Percentiles rank a stretch among this genome's conserved stretches.
phyloP scores from a whole-genome alignment of 2,797 vertebrate genomes.

The Melanotaenia boesemani region DNA sequence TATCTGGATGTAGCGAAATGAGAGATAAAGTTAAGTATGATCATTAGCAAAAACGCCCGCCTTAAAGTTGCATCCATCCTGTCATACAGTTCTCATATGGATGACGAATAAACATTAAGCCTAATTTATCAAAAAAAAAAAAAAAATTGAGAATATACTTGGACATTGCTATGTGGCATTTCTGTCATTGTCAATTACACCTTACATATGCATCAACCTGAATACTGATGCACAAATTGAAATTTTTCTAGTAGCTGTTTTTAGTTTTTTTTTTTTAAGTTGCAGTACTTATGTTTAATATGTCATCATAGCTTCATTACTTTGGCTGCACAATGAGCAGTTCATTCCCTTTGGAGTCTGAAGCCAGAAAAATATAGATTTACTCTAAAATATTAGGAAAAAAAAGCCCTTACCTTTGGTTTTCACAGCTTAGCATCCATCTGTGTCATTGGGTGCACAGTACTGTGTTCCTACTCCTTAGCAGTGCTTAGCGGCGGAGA shows the following conservation, averaged over 20 bases:
- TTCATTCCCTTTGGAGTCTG: slow-evolving; percentile 48
- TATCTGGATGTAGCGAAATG: neutral
- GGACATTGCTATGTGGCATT: neutral
- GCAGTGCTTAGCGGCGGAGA: slow-evolving; percentile 68
- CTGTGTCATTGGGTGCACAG: slow-evolving; percentile 63
- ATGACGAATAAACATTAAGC: slow-evolving; percentile 1
- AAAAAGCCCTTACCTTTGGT: slow-evolving; percentile 74
- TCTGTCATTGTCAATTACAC: neutral
- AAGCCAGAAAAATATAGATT: slow-evolving; percentile 50
- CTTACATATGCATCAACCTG: neutral
- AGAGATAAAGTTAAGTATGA: slow-evolving; percentile 37
- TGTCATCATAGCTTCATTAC: slow-evolving; percentile 41
- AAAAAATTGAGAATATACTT: neutral
- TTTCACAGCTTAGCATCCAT: slow-evolving; percentile 74
- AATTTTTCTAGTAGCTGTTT: slow-evolving; percentile 1
- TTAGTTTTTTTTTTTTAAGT: slow-evolving; percentile 41
- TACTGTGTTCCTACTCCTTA: slow-evolving; percentile 70
- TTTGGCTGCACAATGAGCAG: slow-evolving; percentile 43
- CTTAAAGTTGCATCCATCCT: slow-evolving; percentile 22
- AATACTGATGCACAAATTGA: neutral
- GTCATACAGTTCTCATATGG: slow-evolving; percentile 49
- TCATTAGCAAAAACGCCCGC: neutral
- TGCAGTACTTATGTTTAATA: slow-evolving; percentile 49
- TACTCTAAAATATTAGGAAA: slow-evolving; percentile 22
- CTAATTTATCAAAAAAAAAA: neutral